A percentile compares a stretch with the other conserved stretches of the same genome.
Evolutionary conservation across 2,113 vertebrate genomes (phyloP).

Genomic region (Odontophorus gujanensis): DNA sequence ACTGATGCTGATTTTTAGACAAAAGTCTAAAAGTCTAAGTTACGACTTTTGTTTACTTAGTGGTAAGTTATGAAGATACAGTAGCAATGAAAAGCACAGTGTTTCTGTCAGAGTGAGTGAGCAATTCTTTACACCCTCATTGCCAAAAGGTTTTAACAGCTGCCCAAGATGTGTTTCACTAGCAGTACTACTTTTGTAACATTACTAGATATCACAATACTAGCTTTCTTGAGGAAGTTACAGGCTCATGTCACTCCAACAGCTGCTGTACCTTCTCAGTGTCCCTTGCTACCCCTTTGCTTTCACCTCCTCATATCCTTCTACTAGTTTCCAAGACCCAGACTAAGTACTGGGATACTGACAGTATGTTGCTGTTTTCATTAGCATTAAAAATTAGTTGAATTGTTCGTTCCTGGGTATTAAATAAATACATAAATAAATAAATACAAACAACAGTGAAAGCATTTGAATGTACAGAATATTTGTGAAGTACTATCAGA

Average conservation of each 20-base stretch:
- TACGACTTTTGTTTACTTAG: not conserved
- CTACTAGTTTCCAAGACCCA: not conserved
- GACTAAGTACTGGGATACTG: not conserved
- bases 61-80: not conserved
- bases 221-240: not conserved
- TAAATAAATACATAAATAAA: not conserved
- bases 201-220: not conserved
- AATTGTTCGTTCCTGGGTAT: not conserved
- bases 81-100: fast-evolving
- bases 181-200: not conserved
- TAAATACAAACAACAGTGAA: not conserved
- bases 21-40: not conserved
- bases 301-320: not conserved
- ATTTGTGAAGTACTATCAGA: not conserved
- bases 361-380: not conserved
- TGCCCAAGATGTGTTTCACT: not conserved
- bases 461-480: not conserved
- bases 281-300: not conserved
- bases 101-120: not conserved
- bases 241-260: not conserved
- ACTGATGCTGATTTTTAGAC: not conserved
- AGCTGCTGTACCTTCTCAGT: not conserved
- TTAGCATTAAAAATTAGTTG: not conserved
- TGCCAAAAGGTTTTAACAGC: not conserved
- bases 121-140: not conserved